Percentiles rank a stretch among this genome's conserved stretches.
phyloP scores from a whole-genome alignment of 1,140 invertebrate species.

The Euura saliciscinereae region DNA sequence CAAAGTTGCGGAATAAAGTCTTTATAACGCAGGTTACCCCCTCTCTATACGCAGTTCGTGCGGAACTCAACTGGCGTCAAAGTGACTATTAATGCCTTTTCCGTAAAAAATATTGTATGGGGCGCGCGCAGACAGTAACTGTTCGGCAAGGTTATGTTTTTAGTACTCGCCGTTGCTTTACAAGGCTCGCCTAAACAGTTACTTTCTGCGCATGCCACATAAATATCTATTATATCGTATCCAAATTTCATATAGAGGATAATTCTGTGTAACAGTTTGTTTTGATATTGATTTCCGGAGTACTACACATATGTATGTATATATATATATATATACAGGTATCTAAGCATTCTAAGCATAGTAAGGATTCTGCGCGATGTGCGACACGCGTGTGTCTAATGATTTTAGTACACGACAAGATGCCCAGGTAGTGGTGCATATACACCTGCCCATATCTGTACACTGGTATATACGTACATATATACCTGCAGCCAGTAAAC shows the following conservation, averaged over 20 bases:
- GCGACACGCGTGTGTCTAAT: conserved; percentile 52
- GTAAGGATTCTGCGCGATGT: conserved; percentile 42
- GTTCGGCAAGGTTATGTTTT: no score
- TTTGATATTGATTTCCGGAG: conserved; percentile 54
- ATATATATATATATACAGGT: conserved; percentile 30
- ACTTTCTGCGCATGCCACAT: no score
- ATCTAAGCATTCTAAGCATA: conserved; percentile 52
- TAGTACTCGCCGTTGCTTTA: no score
- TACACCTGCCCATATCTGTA: conserved; percentile 34
- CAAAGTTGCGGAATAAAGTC: no score
- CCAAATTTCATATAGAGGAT: neutral
- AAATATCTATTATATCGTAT: neutral
- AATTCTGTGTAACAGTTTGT: conserved; percentile 26
- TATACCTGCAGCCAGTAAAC: neutral
- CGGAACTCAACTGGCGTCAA: no score
- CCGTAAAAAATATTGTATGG: no score
- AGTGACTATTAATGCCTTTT: no score
- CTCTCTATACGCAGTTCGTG: no score
- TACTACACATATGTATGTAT: neutral
- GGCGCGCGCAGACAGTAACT: no score
- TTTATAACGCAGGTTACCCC: no score
- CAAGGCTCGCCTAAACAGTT: no score
- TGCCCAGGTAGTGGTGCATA: conserved; percentile 45
- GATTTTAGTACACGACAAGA: conserved; percentile 53
- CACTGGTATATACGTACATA: neutral